Evolutionary conservation across 2,113 vertebrate genomes (phyloP).

Genomic region (Blennius ocellaris): DNA sequence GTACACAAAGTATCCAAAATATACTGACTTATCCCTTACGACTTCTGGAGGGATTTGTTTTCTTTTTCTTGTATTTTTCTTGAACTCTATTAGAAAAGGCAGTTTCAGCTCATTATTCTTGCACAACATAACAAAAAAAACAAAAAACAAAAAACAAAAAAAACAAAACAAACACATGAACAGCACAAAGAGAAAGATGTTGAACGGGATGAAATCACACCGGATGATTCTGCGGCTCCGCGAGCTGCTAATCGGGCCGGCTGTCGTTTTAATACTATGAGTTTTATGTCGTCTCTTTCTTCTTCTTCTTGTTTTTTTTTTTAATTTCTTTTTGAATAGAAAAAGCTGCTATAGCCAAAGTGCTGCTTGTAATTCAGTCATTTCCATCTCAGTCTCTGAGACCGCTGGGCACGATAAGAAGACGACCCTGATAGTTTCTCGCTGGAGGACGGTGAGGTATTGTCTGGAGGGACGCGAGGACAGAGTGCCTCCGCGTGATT

Average conservation of each 20-base stretch:
- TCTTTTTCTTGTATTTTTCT: conserved; percentile 61
- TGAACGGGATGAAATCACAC: conserved; percentile 65
- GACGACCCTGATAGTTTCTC: conserved; percentile 39
- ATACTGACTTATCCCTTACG: conserved; percentile 82
- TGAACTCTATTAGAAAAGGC: conserved; percentile 81
- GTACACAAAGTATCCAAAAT: conserved; percentile 87
- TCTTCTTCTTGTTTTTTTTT: not conserved
- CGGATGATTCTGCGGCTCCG: conserved; percentile 56
- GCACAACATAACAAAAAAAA: conserved; percentile 63
- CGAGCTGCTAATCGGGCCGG: conserved; percentile 58
- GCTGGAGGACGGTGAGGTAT: conserved; percentile 67
- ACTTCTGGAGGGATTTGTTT: conserved; percentile 76
- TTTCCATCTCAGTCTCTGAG: conserved; percentile 65
- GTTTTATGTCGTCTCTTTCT: conserved; percentile 35
- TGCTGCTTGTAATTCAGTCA: conserved; percentile 80
- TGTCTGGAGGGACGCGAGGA: conserved; percentile 20
- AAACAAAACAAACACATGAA: conserved; percentile 50
- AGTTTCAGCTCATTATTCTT: conserved; percentile 82
- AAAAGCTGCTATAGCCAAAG: conserved; percentile 72
- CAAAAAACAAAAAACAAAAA: conserved; percentile 56
- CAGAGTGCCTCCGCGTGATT: conserved; percentile 33
- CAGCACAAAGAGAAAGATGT: conserved; percentile 60
- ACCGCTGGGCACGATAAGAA: conserved; percentile 43
- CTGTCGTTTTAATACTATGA: conserved; percentile 60
- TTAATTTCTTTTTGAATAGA: not conserved